These are phyloP conservation scores for Ellobium chinense DNA, from an alignment of 2,888 invertebrate species.

Conservation along the genomic window DNA sequence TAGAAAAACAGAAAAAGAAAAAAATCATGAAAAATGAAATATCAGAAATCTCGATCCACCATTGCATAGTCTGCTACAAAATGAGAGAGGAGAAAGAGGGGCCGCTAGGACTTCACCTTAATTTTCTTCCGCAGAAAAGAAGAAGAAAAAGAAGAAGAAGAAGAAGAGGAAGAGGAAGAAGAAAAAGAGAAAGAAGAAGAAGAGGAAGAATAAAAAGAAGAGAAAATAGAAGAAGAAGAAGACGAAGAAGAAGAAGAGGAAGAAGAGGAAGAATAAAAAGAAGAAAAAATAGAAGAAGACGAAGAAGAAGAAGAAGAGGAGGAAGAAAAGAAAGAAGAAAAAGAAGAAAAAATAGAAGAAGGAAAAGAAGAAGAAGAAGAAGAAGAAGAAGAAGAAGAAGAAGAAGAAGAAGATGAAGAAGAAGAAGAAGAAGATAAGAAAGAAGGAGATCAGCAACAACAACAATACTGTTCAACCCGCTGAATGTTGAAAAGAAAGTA, in stretches of 20 bases:
- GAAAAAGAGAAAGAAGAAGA: neutral
- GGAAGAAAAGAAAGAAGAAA: neutral
- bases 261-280: neutral
- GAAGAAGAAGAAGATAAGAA: neutral
- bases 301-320: neutral
- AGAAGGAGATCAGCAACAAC: too few relatives aligned
- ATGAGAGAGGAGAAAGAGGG: neutral
- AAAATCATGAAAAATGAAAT: too few relatives aligned
- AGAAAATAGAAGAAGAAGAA: neutral
- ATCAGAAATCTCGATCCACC: too few relatives aligned
- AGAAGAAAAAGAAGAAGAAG: neutral
- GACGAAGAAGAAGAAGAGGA: neutral
- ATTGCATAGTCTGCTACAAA: too few relatives aligned
- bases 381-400: neutral
- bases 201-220: neutral
- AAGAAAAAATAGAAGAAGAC: neutral
- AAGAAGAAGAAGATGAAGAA: neutral
- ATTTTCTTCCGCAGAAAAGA: too few relatives aligned
- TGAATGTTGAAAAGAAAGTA: too few relatives aligned
- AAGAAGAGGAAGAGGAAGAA: neutral
- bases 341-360: neutral
- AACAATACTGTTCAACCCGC: too few relatives aligned
- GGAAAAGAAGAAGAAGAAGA: neutral
- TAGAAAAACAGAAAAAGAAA: too few relatives aligned
- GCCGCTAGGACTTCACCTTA: too few relatives aligned